A percentile compares a stretch with the other conserved stretches of the same genome.
These are phyloP conservation scores for Elaphurus davidianus DNA, from an alignment of 2,113 vertebrate genomes.

Conservation along the genomic window DNA sequence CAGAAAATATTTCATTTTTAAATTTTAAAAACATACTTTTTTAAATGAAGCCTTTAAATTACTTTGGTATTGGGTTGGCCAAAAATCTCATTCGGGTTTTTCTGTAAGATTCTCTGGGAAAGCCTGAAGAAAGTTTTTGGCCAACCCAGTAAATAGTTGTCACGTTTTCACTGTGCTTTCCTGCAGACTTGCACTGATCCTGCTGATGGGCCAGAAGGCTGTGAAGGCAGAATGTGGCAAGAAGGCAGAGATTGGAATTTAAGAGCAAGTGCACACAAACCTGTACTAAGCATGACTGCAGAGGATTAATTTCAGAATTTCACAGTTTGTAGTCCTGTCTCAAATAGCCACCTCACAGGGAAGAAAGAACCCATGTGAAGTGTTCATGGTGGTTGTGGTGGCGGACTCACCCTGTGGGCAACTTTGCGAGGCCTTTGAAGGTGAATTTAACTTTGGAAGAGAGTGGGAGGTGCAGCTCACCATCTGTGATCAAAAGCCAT, in stretches of 20 bases:
- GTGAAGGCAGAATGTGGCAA: not conserved
- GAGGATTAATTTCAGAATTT: not conserved
- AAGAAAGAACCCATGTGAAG: not conserved
- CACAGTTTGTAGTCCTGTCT: not conserved
- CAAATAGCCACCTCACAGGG: not conserved
- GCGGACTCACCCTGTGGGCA: not conserved
- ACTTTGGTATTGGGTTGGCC: not conserved
- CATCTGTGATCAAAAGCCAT: not conserved
- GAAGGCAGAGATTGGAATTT: not conserved
- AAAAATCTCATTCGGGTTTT: not conserved
- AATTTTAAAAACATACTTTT: not conserved
- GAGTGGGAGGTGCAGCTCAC: not conserved
- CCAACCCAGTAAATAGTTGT: not conserved
- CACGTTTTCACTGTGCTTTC: not conserved
- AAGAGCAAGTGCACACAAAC: too few species aligned
- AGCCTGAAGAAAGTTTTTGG: not conserved
- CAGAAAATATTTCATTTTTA: not conserved
- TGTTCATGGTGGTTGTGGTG: accelerated
- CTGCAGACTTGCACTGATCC: not conserved
- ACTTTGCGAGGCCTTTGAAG: not conserved
- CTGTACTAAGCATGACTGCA: not conserved
- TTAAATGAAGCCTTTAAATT: constrained; percentile 26
- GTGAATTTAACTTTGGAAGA: too few species aligned
- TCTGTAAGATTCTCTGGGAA: not conserved
- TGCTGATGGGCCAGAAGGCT: not conserved